Evolutionary conservation across 2,113 vertebrate genomes (phyloP).

Genomic region (Corvus hawaiiensis): DNA sequence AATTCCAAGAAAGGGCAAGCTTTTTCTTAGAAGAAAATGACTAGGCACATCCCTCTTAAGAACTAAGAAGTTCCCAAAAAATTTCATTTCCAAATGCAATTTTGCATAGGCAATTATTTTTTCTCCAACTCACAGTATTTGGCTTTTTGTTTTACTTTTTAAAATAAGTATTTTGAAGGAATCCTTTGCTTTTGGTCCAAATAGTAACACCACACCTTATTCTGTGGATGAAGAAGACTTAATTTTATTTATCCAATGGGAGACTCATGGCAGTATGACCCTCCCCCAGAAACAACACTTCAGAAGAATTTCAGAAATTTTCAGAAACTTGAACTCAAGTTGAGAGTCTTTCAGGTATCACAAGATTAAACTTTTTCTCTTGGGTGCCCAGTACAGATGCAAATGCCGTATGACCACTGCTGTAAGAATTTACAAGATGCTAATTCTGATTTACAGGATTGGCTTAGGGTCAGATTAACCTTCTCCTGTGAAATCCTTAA

Average conservation of each 20-base stretch:
- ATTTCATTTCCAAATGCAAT: neutral
- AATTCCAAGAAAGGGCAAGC: slow-evolving; percentile 9
- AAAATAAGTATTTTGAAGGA: neutral
- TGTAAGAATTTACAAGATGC: neutral
- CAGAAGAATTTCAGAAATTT: neutral
- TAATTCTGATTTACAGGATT: neutral
- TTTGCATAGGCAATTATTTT: neutral
- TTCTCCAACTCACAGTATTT: neutral
- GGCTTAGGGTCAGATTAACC: neutral
- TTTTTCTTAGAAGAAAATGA: slow-evolving; percentile 4
- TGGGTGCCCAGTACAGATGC: neutral
- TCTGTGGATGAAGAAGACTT: neutral
- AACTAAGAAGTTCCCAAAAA: neutral
- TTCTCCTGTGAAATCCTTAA: neutral
- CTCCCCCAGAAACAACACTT: neutral
- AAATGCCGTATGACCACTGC: neutral
- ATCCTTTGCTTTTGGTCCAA: neutral
- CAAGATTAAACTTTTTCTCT: neutral
- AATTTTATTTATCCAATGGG: neutral
- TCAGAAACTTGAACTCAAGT: neutral
- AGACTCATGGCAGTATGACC: neutral
- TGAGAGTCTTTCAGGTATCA: neutral
- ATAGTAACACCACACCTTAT: neutral
- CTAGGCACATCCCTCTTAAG: neutral
- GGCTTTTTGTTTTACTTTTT: neutral